phyloP scores from a whole-genome alignment of 2,113 vertebrate genomes.

The Salvelinus namaycush region DNA sequence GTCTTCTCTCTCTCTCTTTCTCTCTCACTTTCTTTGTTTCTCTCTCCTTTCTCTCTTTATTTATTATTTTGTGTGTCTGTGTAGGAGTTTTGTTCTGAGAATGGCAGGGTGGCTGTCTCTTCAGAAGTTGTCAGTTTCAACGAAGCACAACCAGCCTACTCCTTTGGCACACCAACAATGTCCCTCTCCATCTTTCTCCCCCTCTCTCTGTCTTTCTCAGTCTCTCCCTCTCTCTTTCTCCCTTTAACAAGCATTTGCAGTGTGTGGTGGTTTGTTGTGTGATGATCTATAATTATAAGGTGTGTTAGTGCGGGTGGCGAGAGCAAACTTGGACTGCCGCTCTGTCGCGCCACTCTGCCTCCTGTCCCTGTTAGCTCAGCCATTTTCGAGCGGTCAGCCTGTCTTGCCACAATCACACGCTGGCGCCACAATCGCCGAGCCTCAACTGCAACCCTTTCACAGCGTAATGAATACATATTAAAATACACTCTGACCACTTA shows the following conservation, averaged over 20 bases:
- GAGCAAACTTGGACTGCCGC: slow-evolving; percentile 69
- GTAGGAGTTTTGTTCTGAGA: slow-evolving; percentile 64
- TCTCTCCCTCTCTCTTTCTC: slow-evolving; percentile 51
- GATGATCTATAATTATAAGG: slow-evolving; percentile 74
- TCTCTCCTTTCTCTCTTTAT: slow-evolving; percentile 20
- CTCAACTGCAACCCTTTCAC: slow-evolving; percentile 84
- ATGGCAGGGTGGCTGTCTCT: slow-evolving; percentile 62
- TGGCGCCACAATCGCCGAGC: slow-evolving; percentile 77
- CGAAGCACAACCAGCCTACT: slow-evolving; percentile 54
- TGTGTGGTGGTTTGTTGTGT: slow-evolving; percentile 49
- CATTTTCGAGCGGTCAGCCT: slow-evolving; percentile 88
- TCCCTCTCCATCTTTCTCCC: slow-evolving; percentile 49
- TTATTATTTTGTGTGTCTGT: slow-evolving; percentile 38
- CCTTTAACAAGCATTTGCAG: slow-evolving; percentile 38
- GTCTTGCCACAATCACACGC: slow-evolving; percentile 71
- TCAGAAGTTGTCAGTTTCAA: slow-evolving; percentile 62
- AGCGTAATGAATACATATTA: slow-evolving; percentile 90
- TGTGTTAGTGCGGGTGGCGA: slow-evolving; percentile 67
- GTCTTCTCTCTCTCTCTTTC: slow-evolving; percentile 3
- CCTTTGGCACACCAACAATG: slow-evolving; percentile 56
- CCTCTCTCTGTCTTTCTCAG: slow-evolving; percentile 28
- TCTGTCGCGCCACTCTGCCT: slow-evolving; percentile 43
- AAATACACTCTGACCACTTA: slow-evolving; percentile 84
- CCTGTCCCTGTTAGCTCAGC: slow-evolving; percentile 87
- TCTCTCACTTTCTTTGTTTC: slow-evolving; percentile 33